Base-by-base conservation (phyloP, 2,888 invertebrate species). In the Plagiodera versicolora region DNA sequence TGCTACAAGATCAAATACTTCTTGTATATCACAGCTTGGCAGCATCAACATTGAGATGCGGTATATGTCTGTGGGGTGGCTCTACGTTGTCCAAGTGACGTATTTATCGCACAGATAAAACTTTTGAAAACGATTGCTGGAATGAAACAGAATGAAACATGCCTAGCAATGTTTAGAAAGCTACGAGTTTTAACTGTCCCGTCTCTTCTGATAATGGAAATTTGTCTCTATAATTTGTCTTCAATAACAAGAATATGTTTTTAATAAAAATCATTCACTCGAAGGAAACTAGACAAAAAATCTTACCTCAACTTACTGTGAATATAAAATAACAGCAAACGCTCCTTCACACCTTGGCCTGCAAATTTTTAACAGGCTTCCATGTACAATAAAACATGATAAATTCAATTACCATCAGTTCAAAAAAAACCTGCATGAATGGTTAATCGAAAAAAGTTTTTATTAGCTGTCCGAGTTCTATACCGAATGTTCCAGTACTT, bases 401-500 rank as follows among this genome's bases (percentile, higher is more conserved):
- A 10, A 1, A 45, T 9, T 2, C 18, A 46, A 18, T 18, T 19
- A 18, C 3, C 2, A 46, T 3, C 6, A 18, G 17, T 46, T 16
- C 17, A n/a, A 20, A n/a, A 2, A 18, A 46, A 19, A 46, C 1
- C 18, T 46, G 18, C 46, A 18, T 3, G 46, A 46, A 18, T 46
- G 17, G 3, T 18, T 46, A 19, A 2, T 19, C 1, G 20, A 18
- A 18, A 18, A 46, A 46, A 53, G 39, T 24, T 32, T 51, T 52
- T 53, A 53, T 53, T 39, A 52, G 11, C 16, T 39, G 47, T 17
- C n/a, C n/a, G 39, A 39, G 39, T 39, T 39, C 14, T n/a, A 39
- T 39, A 6, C n/a, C 6, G 14, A 39, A 14, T 39, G 39, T 39
- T 39, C 39, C 3, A 14, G 3, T 4, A 14, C 4, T 32, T 11